Evolutionary conservation across 2,113 vertebrate species (phyloP), one percentile per base, ranked within the genome.

Genomic region (Prinia subflava): DNA sequence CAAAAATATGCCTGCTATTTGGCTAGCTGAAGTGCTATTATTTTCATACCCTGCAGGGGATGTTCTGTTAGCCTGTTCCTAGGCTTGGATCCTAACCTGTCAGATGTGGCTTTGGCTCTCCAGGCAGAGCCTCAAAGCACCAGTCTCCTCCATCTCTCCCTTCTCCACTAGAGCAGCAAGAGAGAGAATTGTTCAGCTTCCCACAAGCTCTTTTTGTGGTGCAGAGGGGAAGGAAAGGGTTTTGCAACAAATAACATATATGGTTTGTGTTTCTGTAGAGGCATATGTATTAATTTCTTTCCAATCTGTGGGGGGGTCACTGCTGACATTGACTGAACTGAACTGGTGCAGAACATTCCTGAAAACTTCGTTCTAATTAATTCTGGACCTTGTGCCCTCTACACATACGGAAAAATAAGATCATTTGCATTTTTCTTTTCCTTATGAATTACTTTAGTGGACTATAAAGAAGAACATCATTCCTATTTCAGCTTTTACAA

Each of bases 21-120:
- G 94, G 93, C 90, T 68, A 89, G 76, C 80, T 90, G 80, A 68
- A 94, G 53, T 41, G 83, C 88, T 93, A 95, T 97, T 96, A 95
- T 94, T 93, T 93, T 95, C 80, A 68, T 83, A 68, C 53, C 80
- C 92, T 89, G 86, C 86, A 92, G 92, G 95, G 89, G 57, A 76
- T 79, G 60, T 90, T 94, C 83, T 89, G 68, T 82, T 77, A 84
- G 86, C 69, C 77, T 78, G 44, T 52, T 93, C 39, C 55, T 93
- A 52, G 65, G 85, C 86, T 93, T 77, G 90, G 77, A n/a, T 92
- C 73, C 52, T 80, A 88, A 95, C 84, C 82, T 93, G 95, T 90
- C 63, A 90, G 76, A 96, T 92, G 85, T 90, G 92, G 85, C 68
- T 96, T 83, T 94, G 93, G 90, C 83, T 96, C 76, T 89, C 16